Evolutionary conservation across 2,888 invertebrate species (phyloP), one percentile per base, ranked within the genome.

Genomic region (Hipparchia semele): DNA sequence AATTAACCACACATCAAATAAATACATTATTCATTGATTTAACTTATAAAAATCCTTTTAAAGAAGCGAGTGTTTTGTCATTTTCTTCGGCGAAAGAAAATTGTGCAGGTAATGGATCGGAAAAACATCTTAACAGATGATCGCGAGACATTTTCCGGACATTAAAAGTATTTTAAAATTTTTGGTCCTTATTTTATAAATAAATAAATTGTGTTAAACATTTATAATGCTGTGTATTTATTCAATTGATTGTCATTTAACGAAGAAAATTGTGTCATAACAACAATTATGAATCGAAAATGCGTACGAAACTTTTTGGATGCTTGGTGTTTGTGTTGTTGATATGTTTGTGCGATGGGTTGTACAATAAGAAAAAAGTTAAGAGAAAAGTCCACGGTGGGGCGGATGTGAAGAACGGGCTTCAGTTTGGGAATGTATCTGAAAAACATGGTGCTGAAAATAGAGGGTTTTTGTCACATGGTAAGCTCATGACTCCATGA

Each of bases 271-370:
- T 76, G 77, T 79, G 79, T 79, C 80, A 75, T 80, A 76, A 78
- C 82, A 83, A 75, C 81, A 88, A 90, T 84, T 87, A 90, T 90
- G 90, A 86, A 83, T 86, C 83, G 85, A 92, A 90, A 84, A 92
- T 92, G 91, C 85, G 79, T 83, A 86, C 84, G 79, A 83, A 84
- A 83, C 82, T 76, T 61, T 71, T 78, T 64, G 75, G 76, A 77
- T 76, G 73, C 77, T 68, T 79, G 68, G 77, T 79, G 71, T 74
- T 77, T 76, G 67, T 79, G 64, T 65, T 76, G 51, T 72, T 78
- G 53, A 73, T 82, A 80, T 81, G 81, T 78, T 64, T 76, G 76
- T 80, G 66, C 77, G 83, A 79, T 79, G 73, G 73, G 69, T 71
- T 73, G 0, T 6, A 65, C 56, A 76, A 75, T 61, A 75, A 71